Conservation (phyloP, 2,113 vertebrate species). For the Collichthys lucidus region DNA sequence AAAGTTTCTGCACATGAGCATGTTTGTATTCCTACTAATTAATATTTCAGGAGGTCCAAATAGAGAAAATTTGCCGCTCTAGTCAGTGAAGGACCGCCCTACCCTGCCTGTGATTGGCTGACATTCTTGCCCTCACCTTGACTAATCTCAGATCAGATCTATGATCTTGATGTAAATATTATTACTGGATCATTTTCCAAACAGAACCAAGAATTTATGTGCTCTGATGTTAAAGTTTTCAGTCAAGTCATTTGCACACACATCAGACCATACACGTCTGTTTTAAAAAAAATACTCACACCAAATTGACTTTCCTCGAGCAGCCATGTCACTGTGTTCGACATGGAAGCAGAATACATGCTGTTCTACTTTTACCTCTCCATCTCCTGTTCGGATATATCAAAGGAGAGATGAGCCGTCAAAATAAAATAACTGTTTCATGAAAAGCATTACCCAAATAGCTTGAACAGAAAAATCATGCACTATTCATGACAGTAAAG, state of each 20-base stretch:
- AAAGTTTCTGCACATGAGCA: too few relatives aligned
- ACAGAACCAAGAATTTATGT: neutral
- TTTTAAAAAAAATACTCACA: constrained; percentile 33
- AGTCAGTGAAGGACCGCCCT: too few relatives aligned
- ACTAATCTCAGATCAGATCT: too few relatives aligned
- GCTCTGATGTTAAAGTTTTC: neutral
- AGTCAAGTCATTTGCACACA: too few relatives aligned
- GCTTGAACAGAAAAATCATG: neutral
- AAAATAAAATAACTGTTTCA: neutral
- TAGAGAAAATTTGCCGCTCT: too few relatives aligned
- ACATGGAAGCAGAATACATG: constrained; percentile 10
- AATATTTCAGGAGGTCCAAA: too few relatives aligned
- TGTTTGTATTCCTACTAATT: too few relatives aligned
- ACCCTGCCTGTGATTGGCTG: too few relatives aligned
- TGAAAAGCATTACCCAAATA: neutral
- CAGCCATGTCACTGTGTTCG: neutral
- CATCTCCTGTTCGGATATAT: constrained; percentile 7
- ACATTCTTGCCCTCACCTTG: too few relatives aligned
- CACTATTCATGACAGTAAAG: neutral
- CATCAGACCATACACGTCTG: neutral
- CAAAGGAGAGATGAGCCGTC: constrained; percentile 10
- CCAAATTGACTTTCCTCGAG: constrained; percentile 3
- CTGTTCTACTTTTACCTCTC: constrained; percentile 38
- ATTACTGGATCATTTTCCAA: constrained; percentile 11
- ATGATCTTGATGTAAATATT: too few relatives aligned